Conservation (phyloP, 2,888 invertebrate species). For the Xestia sexstrigata region DNA sequence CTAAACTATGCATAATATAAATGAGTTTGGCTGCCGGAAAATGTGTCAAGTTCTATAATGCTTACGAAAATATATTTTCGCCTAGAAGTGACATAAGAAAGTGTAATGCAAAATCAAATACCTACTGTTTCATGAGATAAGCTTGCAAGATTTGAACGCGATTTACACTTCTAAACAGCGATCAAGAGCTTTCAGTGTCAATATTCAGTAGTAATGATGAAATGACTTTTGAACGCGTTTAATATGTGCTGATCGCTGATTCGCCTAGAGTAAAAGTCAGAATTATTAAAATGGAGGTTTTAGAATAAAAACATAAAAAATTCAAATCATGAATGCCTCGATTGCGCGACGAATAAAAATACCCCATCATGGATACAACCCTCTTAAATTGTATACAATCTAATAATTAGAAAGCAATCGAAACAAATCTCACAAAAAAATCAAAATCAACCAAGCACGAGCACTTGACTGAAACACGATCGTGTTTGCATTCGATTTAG, state of each 20-base stretch:
- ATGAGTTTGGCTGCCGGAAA: slow-evolving; percentile 20
- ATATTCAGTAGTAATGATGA: not conserved
- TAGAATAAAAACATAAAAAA: too few species aligned
- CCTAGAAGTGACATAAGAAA: not conserved
- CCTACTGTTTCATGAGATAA: not conserved
- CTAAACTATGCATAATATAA: slow-evolving; percentile 32
- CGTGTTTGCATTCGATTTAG: slow-evolving; percentile 38
- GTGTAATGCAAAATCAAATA: not conserved
- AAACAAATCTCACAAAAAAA: slow-evolving; percentile 2
- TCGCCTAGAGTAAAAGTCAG: not conserved
- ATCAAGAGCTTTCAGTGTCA: not conserved
- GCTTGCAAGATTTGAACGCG: not conserved
- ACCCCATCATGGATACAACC: too few species aligned
- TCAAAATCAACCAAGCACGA: not conserved
- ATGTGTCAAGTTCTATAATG: not conserved
- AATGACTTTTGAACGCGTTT: not conserved
- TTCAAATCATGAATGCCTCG: not conserved
- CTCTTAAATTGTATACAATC: not conserved
- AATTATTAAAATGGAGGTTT: not conserved
- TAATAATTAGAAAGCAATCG: not conserved
- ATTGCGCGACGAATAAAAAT: not conserved
- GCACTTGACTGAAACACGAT: slow-evolving; percentile 15
- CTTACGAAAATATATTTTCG: not conserved
- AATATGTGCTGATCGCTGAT: too few species aligned
- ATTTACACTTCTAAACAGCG: not conserved